Percentiles rank a stretch among this genome's conserved stretches.
These are phyloP conservation scores for Rhorus exstirpatorius DNA, from an alignment of 2,888 invertebrate species.

Conservation along the genomic window DNA sequence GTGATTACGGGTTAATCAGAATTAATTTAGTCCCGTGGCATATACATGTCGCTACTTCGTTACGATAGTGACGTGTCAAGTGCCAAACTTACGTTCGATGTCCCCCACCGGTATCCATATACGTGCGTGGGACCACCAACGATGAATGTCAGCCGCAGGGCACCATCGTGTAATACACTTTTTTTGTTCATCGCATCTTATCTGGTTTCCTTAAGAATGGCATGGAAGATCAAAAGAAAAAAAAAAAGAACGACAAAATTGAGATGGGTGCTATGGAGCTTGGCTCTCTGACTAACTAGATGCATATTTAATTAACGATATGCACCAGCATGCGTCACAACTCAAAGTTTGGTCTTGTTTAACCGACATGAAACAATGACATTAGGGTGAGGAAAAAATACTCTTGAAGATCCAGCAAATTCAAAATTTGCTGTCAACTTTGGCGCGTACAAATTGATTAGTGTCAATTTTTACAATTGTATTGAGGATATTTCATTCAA, in stretches of 20 bases:
- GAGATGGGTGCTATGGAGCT: too few relatives aligned
- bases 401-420: too few relatives aligned
- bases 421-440: too few relatives aligned
- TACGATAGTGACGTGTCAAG: conserved; percentile 85
- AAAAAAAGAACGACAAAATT: too few relatives aligned
- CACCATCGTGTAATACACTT: background rate
- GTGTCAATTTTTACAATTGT: too few relatives aligned
- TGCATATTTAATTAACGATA: conserved; percentile 82
- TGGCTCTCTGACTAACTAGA: background rate
- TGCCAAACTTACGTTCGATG: conserved; percentile 78
- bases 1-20: conserved; percentile 86
- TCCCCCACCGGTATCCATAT: conserved; percentile 67
- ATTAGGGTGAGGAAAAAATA: too few relatives aligned
- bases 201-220: background rate
- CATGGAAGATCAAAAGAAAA: too few relatives aligned
- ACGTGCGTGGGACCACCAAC: conserved; percentile 46
- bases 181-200: too few relatives aligned
- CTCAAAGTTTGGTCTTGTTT: background rate
- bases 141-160: conserved; percentile 49
- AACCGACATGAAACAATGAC: too few relatives aligned
- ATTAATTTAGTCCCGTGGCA: conserved; percentile 85
- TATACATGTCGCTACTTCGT: conserved; percentile 84
- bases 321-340: conserved; percentile 80
- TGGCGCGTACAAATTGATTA: too few relatives aligned
- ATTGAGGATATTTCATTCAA: too few relatives aligned